Evolutionary conservation across 2,888 invertebrate genomes (phyloP), one percentile per base, ranked within the genome.

Genomic region (Tigriopus californicus): DNA sequence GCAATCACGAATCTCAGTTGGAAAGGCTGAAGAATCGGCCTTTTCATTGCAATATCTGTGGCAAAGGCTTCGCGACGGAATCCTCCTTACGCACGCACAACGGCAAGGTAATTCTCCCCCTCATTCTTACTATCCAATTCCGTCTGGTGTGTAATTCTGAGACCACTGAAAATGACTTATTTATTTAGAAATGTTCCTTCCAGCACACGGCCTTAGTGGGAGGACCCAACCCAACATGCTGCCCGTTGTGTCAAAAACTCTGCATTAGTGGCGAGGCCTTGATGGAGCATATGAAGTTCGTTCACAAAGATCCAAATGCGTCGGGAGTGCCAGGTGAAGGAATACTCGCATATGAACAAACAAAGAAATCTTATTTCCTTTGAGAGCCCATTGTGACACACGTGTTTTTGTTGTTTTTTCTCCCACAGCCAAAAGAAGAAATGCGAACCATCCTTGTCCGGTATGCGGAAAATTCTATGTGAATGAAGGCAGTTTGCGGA

Each of bases 381-480:
- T 58, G 33, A 48, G 40, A 58, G 53, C 40, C 20, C 52, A 59
- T 52, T 53, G 46, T 58, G 58, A n/a, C n/a, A n/a, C n/a, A n/a
- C n/a, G n/a, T n/a, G n/a, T n/a, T 42, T 10, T 58, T 58, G 6
- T 55, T 22, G 8, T 10, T 61, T 44, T 86, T 85, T 5, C 8
- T 33, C 33, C 8, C 79, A 79, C 86, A 81, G 88, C 88, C 73
- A 90, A 90, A 77, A 81, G 90, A 75, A 79, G 89, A 75, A 87
- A 88, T 67, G 89, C 90, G 67, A 90, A 90, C 74, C 91, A 91
- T 72, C 89, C 90, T 58, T 91, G 91, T 71, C 91, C 90, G 22
- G 86, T 91, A 49, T 91, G 91, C 74, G 90, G 90, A 66, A 91
- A 91, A 74, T 89, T 90, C 73, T 91, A 91, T 74, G 90, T 90